phyloP scores from a whole-genome alignment of 2,888 invertebrate genomes.

The Choristoneura rosaceana region DNA sequence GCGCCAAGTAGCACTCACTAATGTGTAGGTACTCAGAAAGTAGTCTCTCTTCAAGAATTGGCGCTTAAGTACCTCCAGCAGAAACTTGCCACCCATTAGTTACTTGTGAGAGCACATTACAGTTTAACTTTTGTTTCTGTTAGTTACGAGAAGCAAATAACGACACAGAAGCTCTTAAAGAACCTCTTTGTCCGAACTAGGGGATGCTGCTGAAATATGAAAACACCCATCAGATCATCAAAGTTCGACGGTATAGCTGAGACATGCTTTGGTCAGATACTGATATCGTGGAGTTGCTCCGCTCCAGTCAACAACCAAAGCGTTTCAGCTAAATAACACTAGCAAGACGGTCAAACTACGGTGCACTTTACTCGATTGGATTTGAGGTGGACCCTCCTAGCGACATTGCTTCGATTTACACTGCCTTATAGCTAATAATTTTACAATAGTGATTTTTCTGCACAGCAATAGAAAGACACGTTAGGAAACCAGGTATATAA shows the following conservation, averaged over 20 bases:
- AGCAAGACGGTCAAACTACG: slow-evolving; percentile 62
- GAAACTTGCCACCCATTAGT: slow-evolving; percentile 81
- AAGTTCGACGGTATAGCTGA: slow-evolving; percentile 21
- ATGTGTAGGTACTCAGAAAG: slow-evolving; percentile 78
- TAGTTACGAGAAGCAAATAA: slow-evolving; percentile 64
- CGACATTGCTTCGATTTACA: slow-evolving; percentile 55
- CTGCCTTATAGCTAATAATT: slow-evolving; percentile 14
- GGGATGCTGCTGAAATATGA: slow-evolving; percentile 24
- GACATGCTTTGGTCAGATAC: slow-evolving; percentile 23
- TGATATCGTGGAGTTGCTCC: slow-evolving; percentile 44
- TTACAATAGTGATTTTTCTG: not conserved
- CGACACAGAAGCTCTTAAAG: slow-evolving; percentile 44
- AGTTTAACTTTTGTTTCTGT: slow-evolving; percentile 77
- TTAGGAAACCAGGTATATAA: not conserved
- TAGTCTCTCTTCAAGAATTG: slow-evolving; percentile 77
- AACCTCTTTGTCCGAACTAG: slow-evolving; percentile 3
- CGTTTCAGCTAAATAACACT: slow-evolving; percentile 79
- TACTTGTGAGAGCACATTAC: slow-evolving; percentile 79
- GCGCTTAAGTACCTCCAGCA: slow-evolving; percentile 77
- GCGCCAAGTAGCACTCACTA: slow-evolving; percentile 70
- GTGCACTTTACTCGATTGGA: slow-evolving; percentile 81
- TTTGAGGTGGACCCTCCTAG: slow-evolving; percentile 70
- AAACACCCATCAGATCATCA: slow-evolving; percentile 24
- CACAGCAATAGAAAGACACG: not conserved
- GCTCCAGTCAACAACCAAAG: slow-evolving; percentile 72